These are phyloP conservation scores for Atlantisia rogersi DNA, from an alignment of 2,113 vertebrate genomes.

Conservation along the genomic window DNA sequence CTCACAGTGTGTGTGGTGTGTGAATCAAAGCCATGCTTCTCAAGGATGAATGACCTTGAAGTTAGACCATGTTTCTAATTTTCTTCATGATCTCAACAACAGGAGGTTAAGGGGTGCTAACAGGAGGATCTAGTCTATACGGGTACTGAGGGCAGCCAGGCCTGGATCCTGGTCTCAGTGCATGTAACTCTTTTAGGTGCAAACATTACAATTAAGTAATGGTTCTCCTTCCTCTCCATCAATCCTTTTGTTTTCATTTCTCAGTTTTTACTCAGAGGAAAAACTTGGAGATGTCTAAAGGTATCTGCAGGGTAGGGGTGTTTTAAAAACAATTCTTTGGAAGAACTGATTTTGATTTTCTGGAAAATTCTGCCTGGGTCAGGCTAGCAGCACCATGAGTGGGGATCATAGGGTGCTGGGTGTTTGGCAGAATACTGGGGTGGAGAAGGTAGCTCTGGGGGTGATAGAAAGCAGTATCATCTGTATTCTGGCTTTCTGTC, in stretches of 20 bases:
- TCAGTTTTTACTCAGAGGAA: background rate
- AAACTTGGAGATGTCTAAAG: background rate
- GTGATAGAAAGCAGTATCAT: background rate
- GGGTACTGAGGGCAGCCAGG: background rate
- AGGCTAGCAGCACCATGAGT: fast-evolving
- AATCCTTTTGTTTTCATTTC: background rate
- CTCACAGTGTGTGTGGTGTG: background rate
- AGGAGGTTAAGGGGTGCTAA: background rate
- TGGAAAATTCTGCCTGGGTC: background rate
- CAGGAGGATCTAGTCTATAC: background rate
- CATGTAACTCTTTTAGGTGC: background rate
- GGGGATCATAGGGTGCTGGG: background rate
- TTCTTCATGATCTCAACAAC: background rate
- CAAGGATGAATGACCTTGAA: background rate
- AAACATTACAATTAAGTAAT: background rate
- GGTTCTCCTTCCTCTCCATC: background rate
- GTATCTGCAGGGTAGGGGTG: background rate
- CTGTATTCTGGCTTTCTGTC: background rate
- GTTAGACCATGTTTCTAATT: background rate
- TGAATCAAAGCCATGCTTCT: background rate
- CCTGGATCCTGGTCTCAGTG: background rate
- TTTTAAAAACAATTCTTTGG: background rate
- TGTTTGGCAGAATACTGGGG: background rate
- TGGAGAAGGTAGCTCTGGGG: background rate
- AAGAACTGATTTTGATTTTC: background rate